Percentiles rank a stretch among this genome's conserved stretches.
These are phyloP conservation scores for Eristalinus sepulchralis DNA, from an alignment of 2,888 invertebrate species.

Conservation along the genomic window DNA sequence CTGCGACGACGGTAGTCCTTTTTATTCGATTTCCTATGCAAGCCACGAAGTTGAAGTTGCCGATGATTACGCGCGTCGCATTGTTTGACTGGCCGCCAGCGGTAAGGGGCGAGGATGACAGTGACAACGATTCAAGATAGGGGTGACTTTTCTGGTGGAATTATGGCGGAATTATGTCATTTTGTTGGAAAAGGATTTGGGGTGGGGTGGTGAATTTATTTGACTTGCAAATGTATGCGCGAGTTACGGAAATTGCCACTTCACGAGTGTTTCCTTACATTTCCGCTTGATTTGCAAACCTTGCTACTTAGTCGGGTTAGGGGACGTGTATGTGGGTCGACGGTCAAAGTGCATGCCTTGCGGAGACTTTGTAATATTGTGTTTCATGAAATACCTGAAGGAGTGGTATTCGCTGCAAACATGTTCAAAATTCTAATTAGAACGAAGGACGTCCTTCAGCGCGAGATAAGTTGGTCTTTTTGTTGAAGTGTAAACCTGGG, in stretches of 20 bases:
- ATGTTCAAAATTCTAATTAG: too few species aligned
- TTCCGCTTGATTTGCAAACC: neutral
- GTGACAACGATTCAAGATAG: neutral
- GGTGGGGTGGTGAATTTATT: neutral
- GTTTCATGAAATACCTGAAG: too few species aligned
- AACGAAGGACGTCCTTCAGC: too few species aligned
- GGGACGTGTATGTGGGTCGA: neutral
- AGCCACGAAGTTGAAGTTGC: neutral
- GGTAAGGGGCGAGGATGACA: neutral
- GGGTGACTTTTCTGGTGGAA: neutral
- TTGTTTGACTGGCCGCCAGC: neutral
- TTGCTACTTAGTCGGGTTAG: neutral
- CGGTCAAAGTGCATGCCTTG: too few species aligned
- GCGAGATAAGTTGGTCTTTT: too few species aligned
- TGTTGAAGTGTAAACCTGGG: too few species aligned
- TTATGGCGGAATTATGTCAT: conserved; percentile 4
- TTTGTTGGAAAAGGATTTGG: conserved; percentile 10
- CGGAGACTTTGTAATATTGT: too few species aligned
- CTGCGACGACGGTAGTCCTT: neutral
- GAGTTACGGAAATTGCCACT: conserved; percentile 1
- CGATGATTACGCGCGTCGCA: neutral
- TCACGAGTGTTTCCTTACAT: neutral
- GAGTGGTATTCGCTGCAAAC: too few species aligned
- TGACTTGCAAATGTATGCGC: conserved; percentile 2
- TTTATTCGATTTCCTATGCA: neutral